A percentile compares a stretch with the other conserved stretches of the same genome.
Evolutionary conservation across 1,140 invertebrate species (phyloP).

Genomic region (Drosophila sechellia): DNA sequence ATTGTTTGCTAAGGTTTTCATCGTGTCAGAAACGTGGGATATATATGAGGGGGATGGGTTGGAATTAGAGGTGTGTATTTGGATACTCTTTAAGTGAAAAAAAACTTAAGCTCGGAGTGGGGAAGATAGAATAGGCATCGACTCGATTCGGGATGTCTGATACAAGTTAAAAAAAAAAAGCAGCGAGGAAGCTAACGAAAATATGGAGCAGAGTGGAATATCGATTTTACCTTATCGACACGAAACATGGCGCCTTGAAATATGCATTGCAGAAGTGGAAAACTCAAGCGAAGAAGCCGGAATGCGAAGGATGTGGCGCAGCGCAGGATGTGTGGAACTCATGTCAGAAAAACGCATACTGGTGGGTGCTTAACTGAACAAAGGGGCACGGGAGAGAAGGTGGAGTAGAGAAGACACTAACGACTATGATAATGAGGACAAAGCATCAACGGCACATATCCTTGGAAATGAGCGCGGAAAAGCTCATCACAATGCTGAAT

Average conservation of each 20-base stretch:
- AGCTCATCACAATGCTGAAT: too few species aligned
- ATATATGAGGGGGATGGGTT: not conserved
- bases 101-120: not conserved
- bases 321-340: conserved; percentile 22
- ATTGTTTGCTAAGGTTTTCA: conserved; percentile 42
- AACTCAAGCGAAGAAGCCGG: conserved; percentile 35
- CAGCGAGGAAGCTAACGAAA: conserved; percentile 3
- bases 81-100: conserved; percentile 31
- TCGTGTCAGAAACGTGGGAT: not conserved
- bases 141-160: conserved; percentile 6
- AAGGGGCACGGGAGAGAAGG: not conserved
- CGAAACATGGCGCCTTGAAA: conserved; percentile 78
- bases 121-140: not conserved
- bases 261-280: conserved; percentile 71
- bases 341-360: conserved; percentile 72
- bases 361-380: conserved; percentile 33
- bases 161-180: conserved; percentile 32
- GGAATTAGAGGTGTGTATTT: too few species aligned
- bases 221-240: conserved; percentile 79
- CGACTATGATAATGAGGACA: conserved; percentile 78
- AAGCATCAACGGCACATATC: conserved; percentile 25
- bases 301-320: not conserved
- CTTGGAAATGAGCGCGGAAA: not conserved
- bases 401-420: conserved; percentile 44
- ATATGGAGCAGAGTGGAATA: conserved; percentile 33